Evolutionary conservation across 2,888 invertebrate species (phyloP), one percentile per base, ranked within the genome.

Genomic region (Liodrosophila aerea): DNA sequence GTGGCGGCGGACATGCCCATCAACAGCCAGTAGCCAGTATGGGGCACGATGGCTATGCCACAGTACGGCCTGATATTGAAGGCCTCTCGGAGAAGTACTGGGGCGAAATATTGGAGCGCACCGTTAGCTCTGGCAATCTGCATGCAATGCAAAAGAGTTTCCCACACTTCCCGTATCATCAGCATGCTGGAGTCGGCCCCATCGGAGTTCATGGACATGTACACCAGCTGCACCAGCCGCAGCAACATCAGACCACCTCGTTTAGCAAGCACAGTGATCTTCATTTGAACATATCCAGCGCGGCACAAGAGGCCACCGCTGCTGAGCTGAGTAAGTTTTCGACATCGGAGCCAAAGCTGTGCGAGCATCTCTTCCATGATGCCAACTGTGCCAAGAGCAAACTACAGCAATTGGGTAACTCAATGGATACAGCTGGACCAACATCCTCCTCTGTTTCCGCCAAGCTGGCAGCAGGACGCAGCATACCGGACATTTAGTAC

Each of bases 71-170:
- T 46, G 93, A 93, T 82, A 92, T 93, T 68, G 94, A 94, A 83
- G 93, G 93, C 0, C 90, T 93, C 0, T 93, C 93, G 12, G 94
- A 94, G 88, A 93, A 94, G 87, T 93, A 93, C 85, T 94, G 94
- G 94, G 94, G 94, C 16, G 95, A 95, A 91, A 95, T 95, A 80
- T 90, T 95, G 71, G 95, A 95, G 88, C 91, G 95, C 5, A 95
- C 95, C 0, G 93, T 95, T 7, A 95, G 95, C 39, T 94, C 94
- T 1, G 93, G 92, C 56, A 95, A 95, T 44, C 91, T 95, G 39
- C 95, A 95, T 83, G 94, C 94, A 27, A 91, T 94, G 69, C 93
- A 93, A 81, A 90, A 89, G 71, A 86, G 78, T 11, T 88, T 87
- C 52, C 87, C 87, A 3, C 87, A 87, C 57, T 77, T 76, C 29